Evolutionary conservation across 2,797 vertebrate genomes (phyloP).

Genomic region (Botia kubotai): DNA sequence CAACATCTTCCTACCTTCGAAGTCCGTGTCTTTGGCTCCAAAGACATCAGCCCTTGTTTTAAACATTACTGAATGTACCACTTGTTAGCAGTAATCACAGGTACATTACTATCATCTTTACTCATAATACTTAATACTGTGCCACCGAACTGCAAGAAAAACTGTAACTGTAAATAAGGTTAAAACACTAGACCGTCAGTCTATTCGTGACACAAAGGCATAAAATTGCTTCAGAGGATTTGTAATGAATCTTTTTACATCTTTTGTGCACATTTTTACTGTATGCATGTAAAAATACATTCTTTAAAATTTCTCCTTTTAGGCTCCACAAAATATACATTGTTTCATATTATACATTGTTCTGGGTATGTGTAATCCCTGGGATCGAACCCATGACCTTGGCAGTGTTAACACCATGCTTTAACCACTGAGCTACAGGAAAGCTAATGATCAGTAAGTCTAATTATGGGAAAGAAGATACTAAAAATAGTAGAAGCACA

Average conservation of each 20-base stretch:
- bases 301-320: too few relatives aligned
- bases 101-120: constrained; percentile 16
- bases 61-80: constrained; percentile 14
- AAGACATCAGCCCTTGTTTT: constrained; percentile 13
- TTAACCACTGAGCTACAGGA: too few relatives aligned
- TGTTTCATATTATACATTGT: too few relatives aligned
- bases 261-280: background rate
- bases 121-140: background rate
- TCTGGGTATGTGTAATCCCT: too few relatives aligned
- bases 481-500: background rate
- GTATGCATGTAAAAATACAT: background rate
- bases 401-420: too few relatives aligned
- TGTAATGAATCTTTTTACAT: background rate
- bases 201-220: background rate
- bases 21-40: constrained; percentile 23
- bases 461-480: background rate
- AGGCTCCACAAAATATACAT: too few relatives aligned
- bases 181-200: background rate
- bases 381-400: too few relatives aligned
- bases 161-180: background rate
- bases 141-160: background rate
- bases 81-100: constrained; percentile 32
- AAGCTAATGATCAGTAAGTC: background rate
- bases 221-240: background rate
- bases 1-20: constrained; percentile 54